Evolutionary conservation across 2,797 vertebrate species (phyloP), one percentile per base, ranked within the genome.

Genomic region (Discoglossus pictus): DNA sequence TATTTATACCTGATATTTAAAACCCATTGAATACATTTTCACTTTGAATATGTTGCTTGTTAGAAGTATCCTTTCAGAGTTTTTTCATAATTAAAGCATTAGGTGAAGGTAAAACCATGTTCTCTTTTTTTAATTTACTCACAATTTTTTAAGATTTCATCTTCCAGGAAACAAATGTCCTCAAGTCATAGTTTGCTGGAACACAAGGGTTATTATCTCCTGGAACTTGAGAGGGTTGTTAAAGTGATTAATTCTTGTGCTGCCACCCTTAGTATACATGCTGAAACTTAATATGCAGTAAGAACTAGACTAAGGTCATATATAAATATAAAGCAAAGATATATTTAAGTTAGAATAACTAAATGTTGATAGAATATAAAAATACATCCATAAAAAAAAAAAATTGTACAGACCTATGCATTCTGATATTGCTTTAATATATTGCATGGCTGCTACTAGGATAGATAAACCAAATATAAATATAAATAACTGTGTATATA

Each of bases 151-250:
- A 55, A 70, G 67, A 56, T 70, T 70, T 62, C 34, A 54, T 39
- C 44, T 70, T 70, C 67, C 59, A 55, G 59, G 67, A 70, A 70
- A 62, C 59, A 56, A 70, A 35, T 70, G 67, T 70, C 67, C 67
- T 70, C 53, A 66, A 58, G 20, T 56, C 50, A 35, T 34, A 54
- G 34, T 62, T 70, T 70, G 67, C 67, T 70, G 67, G 67, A 70
- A 70, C 67, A 70, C 67, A 70, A 53, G 67, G 67, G 59, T 62
- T 69, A 69, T 70, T 70, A 56, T 56, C 67, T 70, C 59, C 67
- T 70, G 67, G 59, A 70, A 70, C 59, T 56, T 70, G 36, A 70
- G 67, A 48, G 40, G 67, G 35, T 70, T 63, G 60, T 70, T 70
- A 70, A 70, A 70, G 61, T 70, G 67, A 70, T 70, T 70, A 55